Conservation (phyloP, 1,140 invertebrate species). For the Lepidurus packardi region DNA sequence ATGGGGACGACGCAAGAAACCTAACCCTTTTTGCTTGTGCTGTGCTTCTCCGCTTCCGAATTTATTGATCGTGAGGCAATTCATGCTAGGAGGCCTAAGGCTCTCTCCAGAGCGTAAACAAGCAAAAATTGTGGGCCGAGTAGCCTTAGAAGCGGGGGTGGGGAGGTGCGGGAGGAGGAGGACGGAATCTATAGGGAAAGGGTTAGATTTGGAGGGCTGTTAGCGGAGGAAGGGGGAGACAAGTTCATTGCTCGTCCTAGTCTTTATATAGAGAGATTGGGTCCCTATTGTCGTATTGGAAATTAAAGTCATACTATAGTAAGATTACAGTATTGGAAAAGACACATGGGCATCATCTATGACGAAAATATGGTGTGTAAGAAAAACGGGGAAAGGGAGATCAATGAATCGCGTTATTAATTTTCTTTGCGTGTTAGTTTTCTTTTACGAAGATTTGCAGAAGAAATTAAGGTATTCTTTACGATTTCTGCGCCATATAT, state of each 20-base stretch:
- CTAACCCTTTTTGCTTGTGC: constrained; percentile 10
- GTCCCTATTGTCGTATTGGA: constrained; percentile 7
- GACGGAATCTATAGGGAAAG: background rate
- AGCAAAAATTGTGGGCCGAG: background rate
- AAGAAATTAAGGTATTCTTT: no score
- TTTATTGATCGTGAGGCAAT: constrained; percentile 10
- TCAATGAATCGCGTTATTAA: background rate
- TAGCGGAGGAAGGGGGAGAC: background rate
- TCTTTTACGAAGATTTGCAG: no score
- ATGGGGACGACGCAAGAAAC: constrained; percentile 12
- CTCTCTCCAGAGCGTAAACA: constrained; percentile 12
- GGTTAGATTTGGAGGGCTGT: constrained; percentile 4
- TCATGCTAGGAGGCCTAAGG: background rate
- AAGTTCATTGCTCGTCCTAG: background rate
- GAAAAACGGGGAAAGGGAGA: background rate
- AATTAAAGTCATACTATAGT: background rate
- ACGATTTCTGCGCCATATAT: no score
- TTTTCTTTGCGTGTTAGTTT: no score
- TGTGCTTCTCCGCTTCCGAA: constrained; percentile 4
- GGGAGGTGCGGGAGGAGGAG: background rate
- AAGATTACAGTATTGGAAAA: background rate
- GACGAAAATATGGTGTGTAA: background rate
- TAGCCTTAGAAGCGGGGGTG: background rate
- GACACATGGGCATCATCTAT: background rate
- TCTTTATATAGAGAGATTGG: background rate